Evolutionary conservation across 2,113 vertebrate genomes (phyloP).

Genomic region (Myanophis thanlyinensis): DNA sequence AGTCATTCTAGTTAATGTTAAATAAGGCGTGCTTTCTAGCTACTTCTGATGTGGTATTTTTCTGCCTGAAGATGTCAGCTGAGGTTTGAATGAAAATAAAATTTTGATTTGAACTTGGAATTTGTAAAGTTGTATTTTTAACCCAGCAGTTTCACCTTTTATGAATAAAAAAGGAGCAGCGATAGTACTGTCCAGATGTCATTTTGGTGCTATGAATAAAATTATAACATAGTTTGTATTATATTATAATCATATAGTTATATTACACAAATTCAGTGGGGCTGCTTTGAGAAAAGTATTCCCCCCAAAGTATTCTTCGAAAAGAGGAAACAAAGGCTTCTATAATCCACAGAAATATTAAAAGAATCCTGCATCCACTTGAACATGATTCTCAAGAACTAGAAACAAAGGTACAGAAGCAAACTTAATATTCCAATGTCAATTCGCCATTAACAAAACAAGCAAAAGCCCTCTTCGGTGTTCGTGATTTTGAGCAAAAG

Average conservation of each 20-base stretch:
- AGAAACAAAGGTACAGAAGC: not conserved
- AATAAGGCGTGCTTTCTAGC: conserved; percentile 22
- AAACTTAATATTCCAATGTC: not conserved
- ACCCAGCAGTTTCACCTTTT: not conserved
- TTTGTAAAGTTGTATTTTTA: not conserved
- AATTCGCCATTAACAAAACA: not conserved
- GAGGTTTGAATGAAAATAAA: conserved; percentile 23
- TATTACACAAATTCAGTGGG: not conserved
- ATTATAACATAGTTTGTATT: not conserved
- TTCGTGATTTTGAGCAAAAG: not conserved
- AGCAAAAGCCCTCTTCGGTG: not conserved
- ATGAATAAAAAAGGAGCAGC: not conserved
- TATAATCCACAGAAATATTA: not conserved
- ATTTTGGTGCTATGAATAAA: not conserved
- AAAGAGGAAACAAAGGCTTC: not conserved
- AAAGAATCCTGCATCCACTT: not conserved
- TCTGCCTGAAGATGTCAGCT: not conserved
- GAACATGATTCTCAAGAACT: not conserved
- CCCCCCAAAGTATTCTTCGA: not conserved
- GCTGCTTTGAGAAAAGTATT: not conserved
- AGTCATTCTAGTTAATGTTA: conserved; percentile 21
- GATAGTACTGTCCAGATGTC: not conserved
- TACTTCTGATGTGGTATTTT: not conserved
- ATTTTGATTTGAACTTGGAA: not conserved
- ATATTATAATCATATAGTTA: too few relatives aligned